phyloP scores from a whole-genome alignment of 2,888 invertebrate species.

The Desoria tigrina region DNA sequence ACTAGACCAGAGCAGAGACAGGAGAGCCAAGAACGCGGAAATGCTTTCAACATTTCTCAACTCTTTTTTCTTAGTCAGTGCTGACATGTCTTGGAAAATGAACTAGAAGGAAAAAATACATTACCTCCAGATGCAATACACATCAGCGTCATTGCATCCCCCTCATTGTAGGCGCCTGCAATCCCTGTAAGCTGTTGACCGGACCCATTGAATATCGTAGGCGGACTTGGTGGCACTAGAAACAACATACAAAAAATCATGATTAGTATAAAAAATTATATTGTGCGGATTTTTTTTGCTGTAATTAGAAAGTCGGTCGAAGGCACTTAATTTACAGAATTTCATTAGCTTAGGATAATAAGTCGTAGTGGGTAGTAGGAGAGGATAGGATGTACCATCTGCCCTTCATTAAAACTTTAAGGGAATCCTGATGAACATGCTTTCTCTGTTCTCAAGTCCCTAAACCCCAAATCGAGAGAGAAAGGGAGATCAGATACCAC shows the following conservation, averaged over 20 bases:
- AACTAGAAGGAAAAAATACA: not conserved
- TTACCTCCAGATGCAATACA: constrained; percentile 77
- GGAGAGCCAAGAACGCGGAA: too few species aligned
- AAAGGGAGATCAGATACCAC: not conserved
- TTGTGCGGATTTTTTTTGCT: not conserved
- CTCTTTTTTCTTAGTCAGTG: too few species aligned
- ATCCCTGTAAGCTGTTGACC: constrained; percentile 66
- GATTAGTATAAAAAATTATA: not conserved
- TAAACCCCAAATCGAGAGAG: not conserved
- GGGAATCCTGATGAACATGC: too few species aligned
- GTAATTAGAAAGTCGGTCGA: too few species aligned
- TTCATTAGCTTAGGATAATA: too few species aligned
- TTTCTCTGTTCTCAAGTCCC: not conserved
- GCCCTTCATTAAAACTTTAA: too few species aligned
- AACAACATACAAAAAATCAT: constrained; percentile 23
- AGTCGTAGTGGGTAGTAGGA: too few species aligned
- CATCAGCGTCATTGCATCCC: constrained; percentile 69
- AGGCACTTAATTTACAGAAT: too few species aligned
- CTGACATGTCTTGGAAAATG: too few species aligned
- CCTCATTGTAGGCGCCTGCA: constrained; percentile 74
- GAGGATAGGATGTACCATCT: too few species aligned
- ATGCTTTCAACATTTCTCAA: too few species aligned
- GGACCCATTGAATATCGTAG: constrained; percentile 70
- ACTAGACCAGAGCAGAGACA: too few species aligned
- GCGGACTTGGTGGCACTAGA: constrained; percentile 66